Conservation (phyloP, 1,140 invertebrate species). For the Coelopa frigida region DNA sequence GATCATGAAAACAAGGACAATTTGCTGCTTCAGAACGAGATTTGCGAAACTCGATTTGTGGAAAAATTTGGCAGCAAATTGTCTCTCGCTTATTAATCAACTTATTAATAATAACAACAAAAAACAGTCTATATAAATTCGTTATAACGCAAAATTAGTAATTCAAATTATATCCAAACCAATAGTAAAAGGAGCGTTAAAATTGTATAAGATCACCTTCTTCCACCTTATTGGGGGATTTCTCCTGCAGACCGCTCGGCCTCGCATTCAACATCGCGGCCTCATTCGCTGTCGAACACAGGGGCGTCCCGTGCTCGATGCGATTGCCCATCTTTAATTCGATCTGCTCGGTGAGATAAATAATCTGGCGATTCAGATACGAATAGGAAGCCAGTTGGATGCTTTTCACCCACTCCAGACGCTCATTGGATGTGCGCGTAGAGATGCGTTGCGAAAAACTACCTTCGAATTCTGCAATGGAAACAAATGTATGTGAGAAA, state of each 20-base stretch:
- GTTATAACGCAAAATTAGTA: too few species aligned
- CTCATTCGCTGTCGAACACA: conserved; percentile 5
- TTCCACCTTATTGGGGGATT: conserved; percentile 42
- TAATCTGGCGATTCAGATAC: conserved; percentile 68
- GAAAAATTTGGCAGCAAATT: too few species aligned
- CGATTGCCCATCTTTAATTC: conserved; percentile 42
- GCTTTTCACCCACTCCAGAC: conserved; percentile 79
- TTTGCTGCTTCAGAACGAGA: too few species aligned
- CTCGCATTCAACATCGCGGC: conserved; percentile 6
- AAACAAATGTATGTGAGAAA: too few species aligned
- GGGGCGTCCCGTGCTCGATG: conserved; percentile 26
- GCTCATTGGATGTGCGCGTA: conserved; percentile 68
- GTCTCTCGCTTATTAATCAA: too few species aligned
- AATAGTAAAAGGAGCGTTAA: conserved; percentile 21
- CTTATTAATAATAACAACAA: too few species aligned
- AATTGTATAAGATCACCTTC: conserved; percentile 51
- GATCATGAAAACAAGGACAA: too few species aligned
- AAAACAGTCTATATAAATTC: too few species aligned
- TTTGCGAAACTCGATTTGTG: too few species aligned
- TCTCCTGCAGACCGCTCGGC: not conserved
- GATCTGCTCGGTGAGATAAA: conserved; percentile 57
- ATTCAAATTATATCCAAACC: too few species aligned
- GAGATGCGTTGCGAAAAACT: conserved; percentile 72
- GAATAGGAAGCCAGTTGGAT: conserved; percentile 80
- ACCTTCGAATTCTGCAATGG: conserved; percentile 69